A percentile compares a stretch with the other conserved stretches of the same genome.
Evolutionary conservation across 2,113 vertebrate genomes (phyloP).

Genomic region (Saguinus imperator): DNA sequence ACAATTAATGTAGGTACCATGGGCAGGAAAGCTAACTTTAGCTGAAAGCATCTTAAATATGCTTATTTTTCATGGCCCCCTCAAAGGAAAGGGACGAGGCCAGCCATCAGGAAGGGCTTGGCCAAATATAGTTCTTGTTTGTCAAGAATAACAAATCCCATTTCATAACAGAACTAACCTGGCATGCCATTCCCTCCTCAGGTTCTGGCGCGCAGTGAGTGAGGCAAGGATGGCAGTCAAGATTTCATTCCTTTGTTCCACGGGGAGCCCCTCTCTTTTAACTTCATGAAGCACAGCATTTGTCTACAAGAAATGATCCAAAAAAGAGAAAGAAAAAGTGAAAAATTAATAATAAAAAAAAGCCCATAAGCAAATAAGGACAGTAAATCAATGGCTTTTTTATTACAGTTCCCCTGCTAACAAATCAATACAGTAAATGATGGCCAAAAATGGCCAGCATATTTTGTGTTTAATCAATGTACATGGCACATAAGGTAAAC

Average conservation of each 20-base stretch:
- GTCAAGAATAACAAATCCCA: neutral
- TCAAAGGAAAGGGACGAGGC: neutral
- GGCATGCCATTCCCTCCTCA: constrained; percentile 93
- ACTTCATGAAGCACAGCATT: constrained; percentile 86
- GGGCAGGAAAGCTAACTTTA: neutral
- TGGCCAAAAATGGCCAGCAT: constrained; percentile 86
- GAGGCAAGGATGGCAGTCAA: constrained; percentile 87
- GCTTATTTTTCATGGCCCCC: neutral
- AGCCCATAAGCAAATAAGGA: constrained; percentile 89
- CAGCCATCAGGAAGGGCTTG: neutral
- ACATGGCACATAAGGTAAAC: constrained; percentile 83
- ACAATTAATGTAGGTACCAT: neutral
- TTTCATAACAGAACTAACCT: constrained; percentile 86
- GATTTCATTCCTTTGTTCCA: constrained; percentile 86
- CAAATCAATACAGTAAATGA: constrained; percentile 90
- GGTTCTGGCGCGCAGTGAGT: constrained; percentile 91
- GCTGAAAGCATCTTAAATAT: neutral
- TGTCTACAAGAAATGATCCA: constrained; percentile 86
- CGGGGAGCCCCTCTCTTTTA: constrained; percentile 77
- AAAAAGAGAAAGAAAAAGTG: constrained; percentile 80
- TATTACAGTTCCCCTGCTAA: constrained; percentile 86
- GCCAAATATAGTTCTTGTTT: neutral
- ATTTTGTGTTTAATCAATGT: constrained; percentile 87
- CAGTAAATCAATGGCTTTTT: constrained; percentile 90
- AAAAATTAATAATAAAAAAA: constrained; percentile 88